A percentile compares a stretch with the other conserved stretches of the same genome.
Conservation (phyloP, 1,140 invertebrate species). For the Bombus soroeensis region DNA sequence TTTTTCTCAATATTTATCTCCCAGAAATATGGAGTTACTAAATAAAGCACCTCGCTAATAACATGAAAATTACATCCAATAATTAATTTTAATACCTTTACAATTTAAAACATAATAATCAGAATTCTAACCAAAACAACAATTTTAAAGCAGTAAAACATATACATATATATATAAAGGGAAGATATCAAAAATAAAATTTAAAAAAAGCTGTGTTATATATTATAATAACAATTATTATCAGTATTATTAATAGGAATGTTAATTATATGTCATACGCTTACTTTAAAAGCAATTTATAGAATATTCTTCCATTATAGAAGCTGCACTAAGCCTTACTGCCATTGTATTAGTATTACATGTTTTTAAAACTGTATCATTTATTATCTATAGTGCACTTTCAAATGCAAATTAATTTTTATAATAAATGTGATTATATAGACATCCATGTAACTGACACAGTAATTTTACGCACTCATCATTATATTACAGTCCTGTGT, state of each 20-base stretch:
- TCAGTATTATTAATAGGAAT: slow-evolving; percentile 62
- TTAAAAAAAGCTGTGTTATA: slow-evolving; percentile 64
- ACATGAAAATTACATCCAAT: slow-evolving; percentile 53
- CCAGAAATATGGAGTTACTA: slow-evolving; percentile 24
- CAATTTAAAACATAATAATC: not conserved
- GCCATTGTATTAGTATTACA: slow-evolving; percentile 40
- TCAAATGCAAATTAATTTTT: slow-evolving; percentile 53
- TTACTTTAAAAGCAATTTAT: slow-evolving; percentile 51
- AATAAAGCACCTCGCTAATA: slow-evolving; percentile 61
- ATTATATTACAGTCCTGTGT: slow-evolving; percentile 65
- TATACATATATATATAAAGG: slow-evolving; percentile 42
- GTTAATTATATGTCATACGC: slow-evolving; percentile 54
- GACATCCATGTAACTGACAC: slow-evolving; percentile 66
- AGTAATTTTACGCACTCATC: slow-evolving; percentile 53
- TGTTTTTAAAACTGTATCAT: slow-evolving; percentile 42
- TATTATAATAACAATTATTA: slow-evolving; percentile 44
- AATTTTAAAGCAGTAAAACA: slow-evolving; percentile 29
- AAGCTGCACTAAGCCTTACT: slow-evolving; percentile 46
- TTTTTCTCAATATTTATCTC: not conserved
- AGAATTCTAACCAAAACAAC: slow-evolving; percentile 30
- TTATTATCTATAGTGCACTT: slow-evolving; percentile 54
- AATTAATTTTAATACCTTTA: not conserved
- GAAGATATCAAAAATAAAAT: slow-evolving; percentile 74
- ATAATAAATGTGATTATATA: slow-evolving; percentile 65
- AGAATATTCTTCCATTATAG: slow-evolving; percentile 31